Base-by-base conservation (phyloP, 2,797 vertebrate species). In the Liparis tanakae region DNA sequence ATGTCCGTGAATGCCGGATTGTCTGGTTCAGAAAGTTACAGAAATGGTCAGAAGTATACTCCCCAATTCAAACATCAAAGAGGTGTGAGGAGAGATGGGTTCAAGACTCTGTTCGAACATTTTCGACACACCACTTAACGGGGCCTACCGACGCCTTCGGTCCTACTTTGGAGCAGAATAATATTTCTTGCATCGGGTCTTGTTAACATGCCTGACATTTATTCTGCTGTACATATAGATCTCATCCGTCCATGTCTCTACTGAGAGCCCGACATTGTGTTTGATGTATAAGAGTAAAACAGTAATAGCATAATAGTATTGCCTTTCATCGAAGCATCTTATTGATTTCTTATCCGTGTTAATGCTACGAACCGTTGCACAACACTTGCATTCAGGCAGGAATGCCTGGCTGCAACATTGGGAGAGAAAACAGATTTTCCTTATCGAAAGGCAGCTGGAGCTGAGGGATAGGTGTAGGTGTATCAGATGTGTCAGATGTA, bases 401-500 rank as follows among this genome's bases (percentile, higher is more conserved):
- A 75, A n/a, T 37, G 65, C 58, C 57, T 60, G 44, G 15, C 25
- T 36, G 10, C 72, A 54, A 59, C 36, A 37, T 1, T 56, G 43
- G 25, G 46, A n/a, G 61, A 60, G 75, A 70, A 78, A 78, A 64
- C 57, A 22, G 18, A 67, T 63, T 78, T 72, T 76, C 63, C 69
- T 66, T 68, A 14, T 67, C 33, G 18, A 48, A 44, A 79, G 63
- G 46, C 67, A 67, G 65, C 9, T 48, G 14, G 58, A 74, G 75
- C 72, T 63, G 65, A 79, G 80, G 72, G 75, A 87, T 43, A 58
- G 72, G 51, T 78, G 63, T 57, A 76, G 64, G 74, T 81, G 85
- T 78, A 81, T 88, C 78, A 83, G 39, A 41, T 41, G 39, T 81
- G 68, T 82, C 82, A 78, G 81, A 91, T 90, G 90, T 85, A 84